Evolutionary conservation across 1,140 invertebrate species (phyloP).

Genomic region (Nixonia krombeini): DNA sequence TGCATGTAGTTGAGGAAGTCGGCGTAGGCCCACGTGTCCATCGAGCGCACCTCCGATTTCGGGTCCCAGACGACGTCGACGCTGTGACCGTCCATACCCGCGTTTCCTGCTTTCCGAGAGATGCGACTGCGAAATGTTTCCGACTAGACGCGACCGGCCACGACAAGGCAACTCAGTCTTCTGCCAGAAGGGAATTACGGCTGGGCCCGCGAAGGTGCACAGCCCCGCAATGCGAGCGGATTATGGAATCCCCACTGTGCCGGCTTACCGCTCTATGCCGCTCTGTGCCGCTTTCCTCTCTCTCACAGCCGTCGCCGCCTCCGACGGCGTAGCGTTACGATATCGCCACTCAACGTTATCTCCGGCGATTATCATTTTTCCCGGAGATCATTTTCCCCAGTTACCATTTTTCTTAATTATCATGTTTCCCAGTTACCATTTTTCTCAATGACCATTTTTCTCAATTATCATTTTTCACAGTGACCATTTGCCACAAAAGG

Average conservation of each 20-base stretch:
- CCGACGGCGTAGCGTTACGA: too few relatives aligned
- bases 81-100: constrained; percentile 55
- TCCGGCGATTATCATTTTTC: too few relatives aligned
- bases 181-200: constrained; percentile 52
- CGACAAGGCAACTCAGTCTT: constrained; percentile 57
- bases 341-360: too few relatives aligned
- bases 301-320: too few relatives aligned
- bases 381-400: too few relatives aligned
- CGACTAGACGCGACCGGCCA: constrained; percentile 48
- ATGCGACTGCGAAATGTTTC: not conserved
- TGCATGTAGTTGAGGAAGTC: constrained; percentile 76
- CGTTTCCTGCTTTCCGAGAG: not conserved
- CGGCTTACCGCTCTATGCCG: too few relatives aligned
- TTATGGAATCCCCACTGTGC: constrained; percentile 12
- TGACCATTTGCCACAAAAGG: too few relatives aligned
- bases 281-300: too few relatives aligned
- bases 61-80: constrained; percentile 65
- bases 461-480: too few relatives aligned
- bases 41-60: constrained; percentile 74
- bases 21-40: constrained; percentile 87
- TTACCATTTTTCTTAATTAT: too few relatives aligned
- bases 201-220: constrained; percentile 45
- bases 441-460: too few relatives aligned
- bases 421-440: too few relatives aligned
- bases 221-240: constrained; percentile 29